phyloP scores from a whole-genome alignment of 2,888 invertebrate genomes.

The Pandemis cinnamomeana region DNA sequence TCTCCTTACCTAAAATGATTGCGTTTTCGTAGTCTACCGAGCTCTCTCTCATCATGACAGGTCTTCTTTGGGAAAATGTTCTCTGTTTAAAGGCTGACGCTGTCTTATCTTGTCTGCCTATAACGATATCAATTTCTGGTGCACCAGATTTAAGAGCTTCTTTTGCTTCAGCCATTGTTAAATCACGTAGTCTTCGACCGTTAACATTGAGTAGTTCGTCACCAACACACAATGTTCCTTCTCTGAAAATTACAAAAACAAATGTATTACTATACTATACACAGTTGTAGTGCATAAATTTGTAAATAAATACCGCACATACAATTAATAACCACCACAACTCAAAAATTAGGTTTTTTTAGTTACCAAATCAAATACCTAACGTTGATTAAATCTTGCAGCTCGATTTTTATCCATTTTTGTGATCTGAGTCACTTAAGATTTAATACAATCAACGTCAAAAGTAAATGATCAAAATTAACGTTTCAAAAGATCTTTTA shows the following conservation, averaged over 20 bases:
- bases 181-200: constrained; percentile 87
- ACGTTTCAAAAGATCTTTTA: too few species aligned
- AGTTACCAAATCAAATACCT: too few species aligned
- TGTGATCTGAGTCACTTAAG: too few species aligned
- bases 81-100: constrained; percentile 56
- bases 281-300: neutral
- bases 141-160: constrained; percentile 86
- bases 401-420: too few species aligned
- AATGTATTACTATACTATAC: neutral
- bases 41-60: constrained; percentile 85
- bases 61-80: constrained; percentile 58
- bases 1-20: constrained; percentile 81
- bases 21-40: constrained; percentile 89
- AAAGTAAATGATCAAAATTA: too few species aligned
- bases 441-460: too few species aligned
- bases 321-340: neutral
- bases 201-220: constrained; percentile 90
- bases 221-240: constrained; percentile 87
- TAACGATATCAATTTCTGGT: constrained; percentile 87
- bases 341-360: too few species aligned
- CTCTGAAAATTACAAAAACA: constrained; percentile 69
- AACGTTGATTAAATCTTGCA: too few species aligned
- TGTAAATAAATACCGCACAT: too few species aligned
- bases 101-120: constrained; percentile 80
- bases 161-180: constrained; percentile 87